These are phyloP conservation scores for Stratiomys singularior DNA, from an alignment of 2,888 invertebrate genomes.

Conservation along the genomic window DNA sequence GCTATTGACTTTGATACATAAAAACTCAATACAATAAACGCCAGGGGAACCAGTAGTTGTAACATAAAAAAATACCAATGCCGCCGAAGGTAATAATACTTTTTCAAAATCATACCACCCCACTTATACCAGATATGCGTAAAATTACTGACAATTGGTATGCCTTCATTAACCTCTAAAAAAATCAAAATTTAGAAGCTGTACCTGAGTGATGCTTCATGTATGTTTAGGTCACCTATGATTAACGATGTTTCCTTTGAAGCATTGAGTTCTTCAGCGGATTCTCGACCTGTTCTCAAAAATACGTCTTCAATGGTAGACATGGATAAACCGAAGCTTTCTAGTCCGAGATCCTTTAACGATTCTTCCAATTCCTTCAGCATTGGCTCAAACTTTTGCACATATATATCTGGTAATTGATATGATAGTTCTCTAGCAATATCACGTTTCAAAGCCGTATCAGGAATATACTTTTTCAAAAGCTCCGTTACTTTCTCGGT, in stretches of 20 bases:
- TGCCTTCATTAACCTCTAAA: not conserved
- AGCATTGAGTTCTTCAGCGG: not conserved
- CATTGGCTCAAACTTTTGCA: slow-evolving; percentile 72
- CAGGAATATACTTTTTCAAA: slow-evolving; percentile 71
- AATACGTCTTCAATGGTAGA: slow-evolving; percentile 90
- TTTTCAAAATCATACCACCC: slow-evolving; percentile 75
- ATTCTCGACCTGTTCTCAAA: slow-evolving; percentile 66
- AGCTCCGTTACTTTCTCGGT: slow-evolving; percentile 67
- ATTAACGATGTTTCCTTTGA: not conserved
- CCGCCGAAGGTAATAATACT: slow-evolving; percentile 72
- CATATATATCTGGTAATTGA: slow-evolving; percentile 70
- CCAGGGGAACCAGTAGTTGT: slow-evolving; percentile 76
- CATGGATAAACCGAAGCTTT: slow-evolving; percentile 81
- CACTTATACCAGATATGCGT: slow-evolving; percentile 67
- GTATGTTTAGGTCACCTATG: slow-evolving; percentile 20
- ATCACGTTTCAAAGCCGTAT: slow-evolving; percentile 71
- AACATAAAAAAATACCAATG: slow-evolving; percentile 74
- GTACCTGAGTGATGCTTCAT: not conserved
- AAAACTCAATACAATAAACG: slow-evolving; percentile 70
- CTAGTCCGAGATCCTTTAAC: slow-evolving; percentile 70
- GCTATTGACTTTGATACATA: slow-evolving; percentile 62
- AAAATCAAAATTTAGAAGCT: too few relatives aligned
- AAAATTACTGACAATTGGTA: not conserved
- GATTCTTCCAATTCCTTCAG: slow-evolving; percentile 73
- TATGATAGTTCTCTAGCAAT: slow-evolving; percentile 78